Base-by-base conservation (phyloP, 2,113 vertebrate species). In the Mugil cephalus region DNA sequence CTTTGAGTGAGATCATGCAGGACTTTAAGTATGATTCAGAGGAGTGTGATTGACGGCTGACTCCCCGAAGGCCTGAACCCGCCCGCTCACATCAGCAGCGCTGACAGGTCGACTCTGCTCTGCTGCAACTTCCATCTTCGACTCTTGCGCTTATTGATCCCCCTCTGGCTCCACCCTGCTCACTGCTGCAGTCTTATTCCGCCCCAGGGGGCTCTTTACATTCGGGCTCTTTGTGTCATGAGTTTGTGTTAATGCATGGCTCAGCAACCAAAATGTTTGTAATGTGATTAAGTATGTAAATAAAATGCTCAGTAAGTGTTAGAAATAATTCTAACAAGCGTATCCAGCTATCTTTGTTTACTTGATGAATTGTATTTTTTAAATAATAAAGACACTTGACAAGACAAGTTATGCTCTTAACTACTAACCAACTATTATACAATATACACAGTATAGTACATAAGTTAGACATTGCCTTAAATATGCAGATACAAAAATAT, bases 11-110 rank as follows among this genome's bases (percentile, higher is more conserved):
- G 92, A 95, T 97, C 93, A 95, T 99, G 91, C 96, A 98, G 92
- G 97, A 99, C 91, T 96, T 99, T 85, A 99, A 96, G 91, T 98
- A 96, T 74, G 97, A 99, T 92, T 96, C 96, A 0, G 98, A 99
- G 90, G 96, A 97, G 89, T 90, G 77, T 8, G 94, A 96, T 82
- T 97, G 95, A 97, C 77, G 17, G 63, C 43, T 11, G 24, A 14
- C 9, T 87, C 91, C 87, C 83, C 60, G 83, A 79, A 91, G 90
- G 83, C 64, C 51, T 12, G 15, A 24, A 21, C 55, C 69, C 14
- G 3, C 55, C 55, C 67, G 11, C 63, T 68, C 59, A 21, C 71
- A 47, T 56, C 61, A 70, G 60, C 9, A 0, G 55, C 39, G 77
- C 58, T 55, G 76, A 83, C 63, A 12, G 67, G 77, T 77, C 14